A percentile compares a stretch with the other conserved stretches of the same genome.
Evolutionary conservation across 1,140 invertebrate species (phyloP).

Genomic region (Bombus vancouverensis): DNA sequence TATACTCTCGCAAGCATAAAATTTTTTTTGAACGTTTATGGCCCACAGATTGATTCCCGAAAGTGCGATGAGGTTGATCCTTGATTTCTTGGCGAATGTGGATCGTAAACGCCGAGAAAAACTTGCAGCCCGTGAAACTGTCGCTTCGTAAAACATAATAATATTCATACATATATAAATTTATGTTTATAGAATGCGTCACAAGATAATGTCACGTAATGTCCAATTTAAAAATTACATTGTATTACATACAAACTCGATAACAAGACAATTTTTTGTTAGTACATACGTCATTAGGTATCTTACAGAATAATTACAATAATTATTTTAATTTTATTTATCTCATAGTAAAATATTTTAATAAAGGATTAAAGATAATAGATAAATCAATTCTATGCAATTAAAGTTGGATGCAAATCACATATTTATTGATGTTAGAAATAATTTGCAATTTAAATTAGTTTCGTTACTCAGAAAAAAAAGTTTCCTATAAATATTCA

Average conservation of each 20-base stretch:
- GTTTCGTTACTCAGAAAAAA: no score
- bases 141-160: neutral
- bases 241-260: neutral
- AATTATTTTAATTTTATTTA: no score
- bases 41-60: slow-evolving; percentile 63
- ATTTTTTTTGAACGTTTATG: neutral
- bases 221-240: no score
- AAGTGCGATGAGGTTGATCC: slow-evolving; percentile 60
- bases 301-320: no score
- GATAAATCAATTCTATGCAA: no score
- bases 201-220: neutral
- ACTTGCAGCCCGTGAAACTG: neutral
- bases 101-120: slow-evolving; percentile 41
- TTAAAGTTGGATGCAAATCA: no score
- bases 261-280: neutral
- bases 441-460: no score
- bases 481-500: no score
- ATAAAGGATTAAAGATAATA: no score
- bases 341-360: no score
- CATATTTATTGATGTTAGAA: no score
- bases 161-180: neutral
- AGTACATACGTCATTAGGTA: no score
- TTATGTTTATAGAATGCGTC: neutral
- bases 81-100: slow-evolving; percentile 69
- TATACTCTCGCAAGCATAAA: neutral